Evolutionary conservation across 2,797 vertebrate species (phyloP).

Genomic region (Ammospiza maritima): DNA sequence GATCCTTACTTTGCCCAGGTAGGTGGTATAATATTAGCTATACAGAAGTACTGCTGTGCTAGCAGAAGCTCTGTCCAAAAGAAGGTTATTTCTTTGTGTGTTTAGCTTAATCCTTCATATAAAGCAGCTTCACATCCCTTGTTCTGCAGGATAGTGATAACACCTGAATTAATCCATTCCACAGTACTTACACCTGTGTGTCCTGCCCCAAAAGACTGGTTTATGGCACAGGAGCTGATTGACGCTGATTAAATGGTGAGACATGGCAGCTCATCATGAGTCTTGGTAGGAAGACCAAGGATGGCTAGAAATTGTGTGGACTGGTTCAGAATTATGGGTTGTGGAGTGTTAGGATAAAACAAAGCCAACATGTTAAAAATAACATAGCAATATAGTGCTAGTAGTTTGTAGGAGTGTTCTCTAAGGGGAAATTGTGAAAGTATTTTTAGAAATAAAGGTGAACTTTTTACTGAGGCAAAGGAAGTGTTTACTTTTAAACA

Average conservation of each 20-base stretch:
- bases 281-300: neutral
- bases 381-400: neutral
- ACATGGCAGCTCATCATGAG: neutral
- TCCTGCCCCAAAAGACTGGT: neutral
- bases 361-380: neutral
- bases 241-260: neutral
- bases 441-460: neutral
- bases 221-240: neutral
- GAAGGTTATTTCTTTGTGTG: neutral
- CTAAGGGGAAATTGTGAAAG: neutral
- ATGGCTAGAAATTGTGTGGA: neutral
- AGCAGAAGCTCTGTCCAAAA: neutral
- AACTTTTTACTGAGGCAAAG: neutral
- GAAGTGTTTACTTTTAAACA: neutral
- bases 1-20: neutral
- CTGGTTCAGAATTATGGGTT: neutral
- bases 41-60: neutral
- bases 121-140: neutral
- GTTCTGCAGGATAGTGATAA: neutral
- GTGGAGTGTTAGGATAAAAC: neutral
- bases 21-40: neutral
- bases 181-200: neutral
- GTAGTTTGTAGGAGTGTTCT: neutral
- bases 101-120: neutral
- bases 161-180: neutral